Evolutionary conservation across 2,113 vertebrate genomes (phyloP).

Genomic region (Dasypus novemcinctus): DNA sequence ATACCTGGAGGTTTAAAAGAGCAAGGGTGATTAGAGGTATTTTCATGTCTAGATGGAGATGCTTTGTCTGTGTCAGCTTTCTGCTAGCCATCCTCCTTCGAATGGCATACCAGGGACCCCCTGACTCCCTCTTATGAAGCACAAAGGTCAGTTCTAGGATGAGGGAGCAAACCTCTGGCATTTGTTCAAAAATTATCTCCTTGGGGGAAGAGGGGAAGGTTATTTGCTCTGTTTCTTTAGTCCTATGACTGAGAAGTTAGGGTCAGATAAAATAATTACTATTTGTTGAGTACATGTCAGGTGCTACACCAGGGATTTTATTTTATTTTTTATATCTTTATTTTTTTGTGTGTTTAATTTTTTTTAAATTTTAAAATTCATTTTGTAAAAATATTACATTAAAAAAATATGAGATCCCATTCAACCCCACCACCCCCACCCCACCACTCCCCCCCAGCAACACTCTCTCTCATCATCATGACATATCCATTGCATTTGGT

Average conservation of each 20-base stretch:
- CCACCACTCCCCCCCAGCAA: too few species aligned
- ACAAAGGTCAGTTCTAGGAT: conserved; percentile 54
- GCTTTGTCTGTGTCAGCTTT: conserved; percentile 29
- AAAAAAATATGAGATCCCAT: too few species aligned
- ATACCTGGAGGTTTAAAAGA: conserved; percentile 65
- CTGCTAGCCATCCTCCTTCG: conserved; percentile 36
- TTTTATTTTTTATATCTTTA: too few species aligned
- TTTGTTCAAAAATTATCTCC: conserved; percentile 32
- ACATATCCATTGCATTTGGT: too few species aligned
- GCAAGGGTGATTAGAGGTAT: conserved; percentile 18
- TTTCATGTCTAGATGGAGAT: conserved; percentile 52
- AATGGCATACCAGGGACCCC: conserved; percentile 32
- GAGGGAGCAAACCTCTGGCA: not conserved
- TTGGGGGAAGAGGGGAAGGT: not conserved
- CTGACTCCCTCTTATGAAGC: not conserved
- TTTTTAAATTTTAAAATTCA: too few species aligned
- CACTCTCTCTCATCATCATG: too few species aligned
- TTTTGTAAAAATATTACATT: too few species aligned
- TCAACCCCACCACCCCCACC: too few species aligned
- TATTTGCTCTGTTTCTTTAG: not conserved
- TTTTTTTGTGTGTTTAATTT: too few species aligned
- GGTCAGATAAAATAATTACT: not conserved
- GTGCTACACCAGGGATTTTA: not conserved
- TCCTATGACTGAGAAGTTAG: conserved; percentile 1
- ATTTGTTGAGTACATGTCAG: not conserved